Evolutionary conservation across 35 echinoderm and acorn worm genomes (phyloP).

Genomic region (Apostichopus japonicus): DNA sequence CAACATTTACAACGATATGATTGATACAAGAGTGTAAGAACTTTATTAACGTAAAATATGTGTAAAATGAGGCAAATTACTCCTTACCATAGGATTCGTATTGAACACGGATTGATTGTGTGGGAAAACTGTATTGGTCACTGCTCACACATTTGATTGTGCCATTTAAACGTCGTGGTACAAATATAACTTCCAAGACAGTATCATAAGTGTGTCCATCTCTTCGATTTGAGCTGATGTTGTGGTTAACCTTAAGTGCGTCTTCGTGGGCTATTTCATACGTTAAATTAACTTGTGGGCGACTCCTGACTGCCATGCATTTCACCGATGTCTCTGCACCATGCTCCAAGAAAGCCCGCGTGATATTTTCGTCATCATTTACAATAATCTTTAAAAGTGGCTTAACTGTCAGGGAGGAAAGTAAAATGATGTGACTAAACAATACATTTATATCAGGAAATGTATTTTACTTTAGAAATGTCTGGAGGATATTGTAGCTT

Average conservation of each 20-base stretch:
- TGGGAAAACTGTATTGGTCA: not conserved
- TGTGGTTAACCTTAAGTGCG: not conserved
- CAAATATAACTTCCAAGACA: not conserved
- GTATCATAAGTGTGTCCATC: not conserved
- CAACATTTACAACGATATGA: too few relatives aligned
- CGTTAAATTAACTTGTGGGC: not conserved
- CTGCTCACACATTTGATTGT: not conserved
- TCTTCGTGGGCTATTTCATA: not conserved
- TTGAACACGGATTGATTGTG: not conserved
- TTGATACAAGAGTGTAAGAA: too few relatives aligned
- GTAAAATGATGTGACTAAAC: too few relatives aligned
- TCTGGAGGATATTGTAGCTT: too few relatives aligned
- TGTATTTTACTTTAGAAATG: too few relatives aligned
- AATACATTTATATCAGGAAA: too few relatives aligned
- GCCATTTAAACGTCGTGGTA: slow-evolving; percentile 4
- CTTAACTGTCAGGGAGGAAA: not conserved
- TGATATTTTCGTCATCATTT: not conserved
- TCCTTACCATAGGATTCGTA: not conserved
- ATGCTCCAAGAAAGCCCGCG: not conserved
- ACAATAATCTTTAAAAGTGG: not conserved
- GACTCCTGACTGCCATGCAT: not conserved
- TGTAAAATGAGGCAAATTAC: too few relatives aligned
- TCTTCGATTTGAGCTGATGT: not conserved
- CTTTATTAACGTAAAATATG: too few relatives aligned
- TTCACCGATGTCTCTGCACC: not conserved